These are phyloP conservation scores for Helicoverpa armigera DNA, from an alignment of 1,140 invertebrate genomes.

Conservation along the genomic window DNA sequence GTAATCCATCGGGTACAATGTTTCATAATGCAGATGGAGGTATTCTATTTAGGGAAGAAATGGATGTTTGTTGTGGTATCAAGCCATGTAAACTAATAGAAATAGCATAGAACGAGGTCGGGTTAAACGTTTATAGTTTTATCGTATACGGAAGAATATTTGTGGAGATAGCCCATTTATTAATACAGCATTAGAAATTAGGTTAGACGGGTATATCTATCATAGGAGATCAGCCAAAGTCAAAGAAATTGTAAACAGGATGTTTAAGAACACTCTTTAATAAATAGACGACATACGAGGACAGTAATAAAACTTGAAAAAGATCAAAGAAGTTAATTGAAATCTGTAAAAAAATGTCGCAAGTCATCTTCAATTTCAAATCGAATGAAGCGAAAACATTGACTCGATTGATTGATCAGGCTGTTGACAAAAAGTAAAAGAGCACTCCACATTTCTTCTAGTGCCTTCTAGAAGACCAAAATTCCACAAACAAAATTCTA, in stretches of 20 bases:
- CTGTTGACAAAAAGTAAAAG: not conserved
- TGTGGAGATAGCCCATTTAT: not conserved
- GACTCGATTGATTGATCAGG: not conserved
- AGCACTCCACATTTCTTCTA: no score
- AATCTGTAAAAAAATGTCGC: no score
- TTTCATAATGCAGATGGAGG: not conserved
- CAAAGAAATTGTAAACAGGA: no score
- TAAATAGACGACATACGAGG: no score
- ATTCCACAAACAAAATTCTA: constrained; percentile 12
- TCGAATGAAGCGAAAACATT: no score
- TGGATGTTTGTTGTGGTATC: constrained; percentile 1
- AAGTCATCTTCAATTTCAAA: no score
- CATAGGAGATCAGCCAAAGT: no score
- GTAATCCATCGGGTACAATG: not conserved
- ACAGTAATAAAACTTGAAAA: no score
- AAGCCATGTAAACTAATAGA: not conserved
- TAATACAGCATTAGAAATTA: not conserved
- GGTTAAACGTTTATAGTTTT: constrained; percentile 6
- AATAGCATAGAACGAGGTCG: constrained; percentile 21
- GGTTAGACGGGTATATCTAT: not conserved
- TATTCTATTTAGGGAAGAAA: not conserved
- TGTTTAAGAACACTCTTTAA: no score
- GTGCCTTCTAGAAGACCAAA: not conserved
- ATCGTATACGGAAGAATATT: constrained; percentile 19
- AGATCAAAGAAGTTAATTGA: no score